These are phyloP conservation scores for Dermochelys coriacea DNA, from an alignment of 2,797 vertebrate species.

Conservation along the genomic window DNA sequence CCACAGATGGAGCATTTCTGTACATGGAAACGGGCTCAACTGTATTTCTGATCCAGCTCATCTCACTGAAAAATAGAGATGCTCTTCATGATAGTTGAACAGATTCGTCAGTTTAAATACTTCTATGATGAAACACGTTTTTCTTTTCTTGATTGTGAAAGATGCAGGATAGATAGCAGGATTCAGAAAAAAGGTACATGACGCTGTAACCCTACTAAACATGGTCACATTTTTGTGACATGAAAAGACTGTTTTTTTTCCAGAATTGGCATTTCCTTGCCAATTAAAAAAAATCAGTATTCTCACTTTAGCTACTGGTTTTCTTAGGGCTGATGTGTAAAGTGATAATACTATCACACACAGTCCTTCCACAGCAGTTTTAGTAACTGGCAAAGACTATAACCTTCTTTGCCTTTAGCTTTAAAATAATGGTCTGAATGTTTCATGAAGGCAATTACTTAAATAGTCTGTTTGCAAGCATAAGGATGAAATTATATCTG, in stretches of 20 bases:
- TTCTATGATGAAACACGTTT: not conserved
- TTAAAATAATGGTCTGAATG: not conserved
- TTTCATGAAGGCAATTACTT: not conserved
- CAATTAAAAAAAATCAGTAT: not conserved
- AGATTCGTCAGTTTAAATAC: not conserved
- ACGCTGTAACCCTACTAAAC: not conserved
- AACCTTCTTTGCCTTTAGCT: not conserved
- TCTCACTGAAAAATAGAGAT: not conserved
- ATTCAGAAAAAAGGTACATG: not conserved
- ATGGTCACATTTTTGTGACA: not conserved
- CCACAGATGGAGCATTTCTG: not conserved
- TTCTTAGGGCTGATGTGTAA: not conserved
- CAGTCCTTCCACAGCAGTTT: not conserved
- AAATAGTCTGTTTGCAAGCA: not conserved
- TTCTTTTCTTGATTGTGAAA: not conserved
- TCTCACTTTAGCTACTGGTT: not conserved
- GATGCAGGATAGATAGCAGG: not conserved
- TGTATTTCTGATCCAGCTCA: not conserved
- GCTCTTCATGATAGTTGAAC: not conserved
- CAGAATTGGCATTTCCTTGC: too few relatives aligned
- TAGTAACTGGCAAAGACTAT: not conserved
- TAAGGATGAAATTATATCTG: not conserved
- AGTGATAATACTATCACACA: not conserved
- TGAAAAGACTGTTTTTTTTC: not conserved
- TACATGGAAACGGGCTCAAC: too few relatives aligned